Conservation (phyloP, 2,797 vertebrate genomes). For the Lepidocolaptes lacrymiger region DNA sequence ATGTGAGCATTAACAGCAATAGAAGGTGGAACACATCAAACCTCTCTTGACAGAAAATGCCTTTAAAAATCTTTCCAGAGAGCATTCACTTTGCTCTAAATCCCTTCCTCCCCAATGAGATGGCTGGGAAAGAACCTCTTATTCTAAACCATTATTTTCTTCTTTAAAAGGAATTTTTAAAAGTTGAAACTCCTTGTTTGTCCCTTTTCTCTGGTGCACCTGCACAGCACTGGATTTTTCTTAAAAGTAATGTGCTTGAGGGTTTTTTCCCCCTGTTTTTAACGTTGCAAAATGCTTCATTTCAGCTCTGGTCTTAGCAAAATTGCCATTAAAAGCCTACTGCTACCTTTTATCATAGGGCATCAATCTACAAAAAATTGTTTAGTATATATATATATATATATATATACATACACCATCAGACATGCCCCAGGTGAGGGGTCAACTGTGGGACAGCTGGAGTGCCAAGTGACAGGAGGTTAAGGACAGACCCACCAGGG, state of each 20-base stretch:
- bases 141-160: neutral
- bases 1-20: neutral
- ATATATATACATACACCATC: too few relatives aligned
- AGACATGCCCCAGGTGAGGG: neutral
- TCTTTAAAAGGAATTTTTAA: neutral
- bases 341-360: neutral
- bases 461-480: neutral
- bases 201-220: neutral
- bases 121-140: neutral
- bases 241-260: neutral
- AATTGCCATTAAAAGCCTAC: neutral
- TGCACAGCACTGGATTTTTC: neutral
- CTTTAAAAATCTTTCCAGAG: neutral
- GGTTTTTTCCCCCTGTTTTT: neutral
- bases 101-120: neutral
- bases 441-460: neutral
- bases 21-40: neutral
- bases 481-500: rapidly evolving
- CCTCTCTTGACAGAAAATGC: neutral
- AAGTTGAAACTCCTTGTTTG: neutral
- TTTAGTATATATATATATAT: neutral
- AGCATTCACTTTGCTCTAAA: neutral
- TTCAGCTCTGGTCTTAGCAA: neutral
- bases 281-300: neutral
- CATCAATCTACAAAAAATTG: neutral